Conservation (phyloP, 2,113 vertebrate species). For the Channa maculata region DNA sequence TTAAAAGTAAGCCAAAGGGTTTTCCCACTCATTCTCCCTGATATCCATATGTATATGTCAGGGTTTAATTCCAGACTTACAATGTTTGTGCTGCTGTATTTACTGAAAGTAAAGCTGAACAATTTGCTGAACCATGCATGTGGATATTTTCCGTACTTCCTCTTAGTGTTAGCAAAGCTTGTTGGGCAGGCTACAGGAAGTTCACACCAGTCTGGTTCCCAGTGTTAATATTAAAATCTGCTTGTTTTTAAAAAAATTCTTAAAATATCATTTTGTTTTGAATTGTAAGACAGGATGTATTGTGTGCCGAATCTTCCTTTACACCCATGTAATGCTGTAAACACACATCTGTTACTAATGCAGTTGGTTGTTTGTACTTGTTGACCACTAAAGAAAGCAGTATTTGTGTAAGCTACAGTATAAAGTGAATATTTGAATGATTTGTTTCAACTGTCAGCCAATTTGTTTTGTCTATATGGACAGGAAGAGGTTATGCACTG, state of each 20-base stretch:
- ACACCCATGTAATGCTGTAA: not conserved
- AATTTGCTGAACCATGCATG: slow-evolving; percentile 44
- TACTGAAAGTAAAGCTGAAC: slow-evolving; percentile 40
- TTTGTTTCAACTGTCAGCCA: slow-evolving; percentile 48
- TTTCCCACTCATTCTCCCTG: slow-evolving; percentile 40
- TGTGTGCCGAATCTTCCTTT: slow-evolving; percentile 14
- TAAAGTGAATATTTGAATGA: slow-evolving; percentile 37
- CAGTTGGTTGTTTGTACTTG: slow-evolving; percentile 22
- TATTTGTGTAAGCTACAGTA: slow-evolving; percentile 30
- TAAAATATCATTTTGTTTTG: slow-evolving; percentile 7
- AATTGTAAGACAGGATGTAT: not conserved
- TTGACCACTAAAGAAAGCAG: slow-evolving; percentile 44
- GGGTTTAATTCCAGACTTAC: slow-evolving; percentile 48
- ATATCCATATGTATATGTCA: slow-evolving; percentile 27
- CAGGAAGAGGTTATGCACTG: slow-evolving; percentile 82
- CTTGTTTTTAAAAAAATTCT: slow-evolving; percentile 6
- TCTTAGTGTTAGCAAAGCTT: slow-evolving; percentile 74
- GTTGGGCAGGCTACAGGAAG: slow-evolving; percentile 77
- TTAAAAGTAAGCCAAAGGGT: slow-evolving; percentile 55
- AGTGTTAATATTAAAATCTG: slow-evolving; percentile 22
- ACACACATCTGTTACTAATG: slow-evolving; percentile 12
- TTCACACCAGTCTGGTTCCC: slow-evolving; percentile 44
- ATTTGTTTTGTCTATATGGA: slow-evolving; percentile 56
- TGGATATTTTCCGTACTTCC: slow-evolving; percentile 30
- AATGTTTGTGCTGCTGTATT: slow-evolving; percentile 72